Conservation (phyloP, 2,888 invertebrate species). For the Drosophila nr. fundita region DNA sequence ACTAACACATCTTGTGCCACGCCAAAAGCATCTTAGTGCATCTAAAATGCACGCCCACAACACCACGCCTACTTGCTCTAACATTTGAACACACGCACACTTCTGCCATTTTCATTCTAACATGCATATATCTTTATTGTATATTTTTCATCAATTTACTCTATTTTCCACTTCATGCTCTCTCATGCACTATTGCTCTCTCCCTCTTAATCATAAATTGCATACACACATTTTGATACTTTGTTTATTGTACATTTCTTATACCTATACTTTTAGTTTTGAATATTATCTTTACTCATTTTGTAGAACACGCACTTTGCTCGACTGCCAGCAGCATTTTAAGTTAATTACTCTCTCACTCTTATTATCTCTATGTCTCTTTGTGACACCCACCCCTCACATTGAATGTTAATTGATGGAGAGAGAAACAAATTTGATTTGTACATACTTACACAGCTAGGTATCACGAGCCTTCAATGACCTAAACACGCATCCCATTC, state of each 20-base stretch:
- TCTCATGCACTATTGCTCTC: neutral
- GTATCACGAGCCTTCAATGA: conserved; percentile 34
- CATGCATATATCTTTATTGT: conserved; percentile 8
- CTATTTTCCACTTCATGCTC: neutral
- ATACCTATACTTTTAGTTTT: neutral
- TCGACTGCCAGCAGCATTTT: conserved; percentile 10
- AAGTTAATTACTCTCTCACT: neutral
- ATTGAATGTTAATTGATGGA: conserved; percentile 22
- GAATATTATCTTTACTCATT: neutral
- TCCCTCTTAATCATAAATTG: neutral
- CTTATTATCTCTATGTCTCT: neutral
- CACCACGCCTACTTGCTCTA: neutral
- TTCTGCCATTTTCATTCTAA: neutral
- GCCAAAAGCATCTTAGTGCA: conserved; percentile 2
- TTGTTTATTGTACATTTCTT: neutral
- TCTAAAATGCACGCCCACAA: neutral
- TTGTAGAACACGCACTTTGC: neutral
- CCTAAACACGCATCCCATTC: conserved; percentile 2
- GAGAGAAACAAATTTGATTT: conserved; percentile 30
- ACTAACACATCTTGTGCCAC: conserved; percentile 10
- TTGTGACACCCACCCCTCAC: neutral
- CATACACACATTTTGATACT: neutral
- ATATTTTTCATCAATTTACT: conserved; percentile 1
- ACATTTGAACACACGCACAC: neutral
- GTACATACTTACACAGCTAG: conserved; percentile 31